A percentile compares a stretch with the other conserved stretches of the same genome.
Evolutionary conservation across 1,140 invertebrate genomes (phyloP).

Genomic region (Colletes gigas): DNA sequence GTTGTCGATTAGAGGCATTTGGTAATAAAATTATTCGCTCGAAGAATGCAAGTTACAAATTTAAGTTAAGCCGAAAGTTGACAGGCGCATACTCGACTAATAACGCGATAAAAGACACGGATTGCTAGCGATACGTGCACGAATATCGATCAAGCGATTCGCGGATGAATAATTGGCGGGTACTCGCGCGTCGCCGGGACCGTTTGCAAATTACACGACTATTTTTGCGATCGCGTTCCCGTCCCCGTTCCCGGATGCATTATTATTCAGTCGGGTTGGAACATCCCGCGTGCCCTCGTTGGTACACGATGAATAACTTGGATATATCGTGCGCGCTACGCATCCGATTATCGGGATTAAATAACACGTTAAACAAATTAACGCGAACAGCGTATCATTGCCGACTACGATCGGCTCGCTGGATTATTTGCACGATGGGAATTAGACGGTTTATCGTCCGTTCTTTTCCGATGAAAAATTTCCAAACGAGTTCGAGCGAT

Average conservation of each 20-base stretch:
- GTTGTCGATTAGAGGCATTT: too few relatives aligned
- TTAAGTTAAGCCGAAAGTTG: too few relatives aligned
- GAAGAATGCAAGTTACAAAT: too few relatives aligned
- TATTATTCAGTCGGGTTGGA: background rate
- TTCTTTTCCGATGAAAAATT: too few relatives aligned
- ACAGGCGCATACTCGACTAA: too few relatives aligned
- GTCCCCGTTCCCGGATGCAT: background rate
- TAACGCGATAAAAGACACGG: too few relatives aligned
- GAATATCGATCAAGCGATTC: background rate
- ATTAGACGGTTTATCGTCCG: background rate
- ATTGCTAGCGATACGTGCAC: background rate
- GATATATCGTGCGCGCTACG: too few relatives aligned
- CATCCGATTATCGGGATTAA: background rate
- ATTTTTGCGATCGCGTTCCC: background rate
- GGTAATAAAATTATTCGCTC: too few relatives aligned
- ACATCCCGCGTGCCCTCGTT: background rate
- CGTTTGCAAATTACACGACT: background rate
- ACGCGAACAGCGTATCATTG: background rate
- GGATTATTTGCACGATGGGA: background rate
- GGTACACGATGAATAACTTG: background rate
- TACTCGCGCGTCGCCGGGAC: background rate
- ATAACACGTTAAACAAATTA: slow-evolving; percentile 1
- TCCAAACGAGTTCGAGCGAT: too few relatives aligned
- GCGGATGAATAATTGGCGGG: slow-evolving; percentile 19
- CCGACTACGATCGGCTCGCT: background rate